These are phyloP conservation scores for Agrenia bidenticulata DNA, from an alignment of 2,888 invertebrate genomes.

Conservation along the genomic window DNA sequence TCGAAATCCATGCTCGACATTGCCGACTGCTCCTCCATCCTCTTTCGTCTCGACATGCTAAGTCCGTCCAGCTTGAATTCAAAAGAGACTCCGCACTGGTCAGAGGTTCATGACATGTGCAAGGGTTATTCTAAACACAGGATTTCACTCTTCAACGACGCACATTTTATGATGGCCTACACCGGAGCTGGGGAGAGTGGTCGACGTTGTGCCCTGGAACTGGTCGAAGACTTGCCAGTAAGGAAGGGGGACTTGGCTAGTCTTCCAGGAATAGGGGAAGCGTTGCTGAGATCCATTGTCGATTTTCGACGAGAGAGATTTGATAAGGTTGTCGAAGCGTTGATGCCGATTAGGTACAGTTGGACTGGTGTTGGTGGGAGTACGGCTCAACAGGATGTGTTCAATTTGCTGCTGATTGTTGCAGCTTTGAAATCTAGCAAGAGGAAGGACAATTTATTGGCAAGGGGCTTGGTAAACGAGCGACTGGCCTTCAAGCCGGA, in stretches of 20 bases:
- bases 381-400: slow-evolving; percentile 20
- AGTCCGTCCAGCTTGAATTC: neutral
- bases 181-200: slow-evolving; percentile 2
- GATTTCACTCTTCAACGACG: slow-evolving; percentile 26
- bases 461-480: slow-evolving; percentile 18
- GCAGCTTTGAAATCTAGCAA: slow-evolving; percentile 19
- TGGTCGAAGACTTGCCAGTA: slow-evolving; percentile 6
- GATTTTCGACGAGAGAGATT: slow-evolving; percentile 8
- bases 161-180: slow-evolving; percentile 33
- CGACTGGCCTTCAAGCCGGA: slow-evolving; percentile 11
- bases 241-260: neutral
- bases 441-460: slow-evolving; percentile 5
- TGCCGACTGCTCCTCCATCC: slow-evolving; percentile 20
- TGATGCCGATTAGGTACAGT: slow-evolving; percentile 7
- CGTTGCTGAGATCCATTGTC: slow-evolving; percentile 9
- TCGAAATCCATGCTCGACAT: slow-evolving; percentile 17
- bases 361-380: slow-evolving; percentile 13
- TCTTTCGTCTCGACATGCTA: slow-evolving; percentile 18
- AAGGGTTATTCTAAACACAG: slow-evolving; percentile 7
- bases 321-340: neutral
- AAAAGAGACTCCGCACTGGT: slow-evolving; percentile 16
- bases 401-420: slow-evolving; percentile 19
- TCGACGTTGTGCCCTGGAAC: neutral
- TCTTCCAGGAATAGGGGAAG: neutral
- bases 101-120: slow-evolving; percentile 3